These are phyloP conservation scores for Albula glossodonta DNA, from an alignment of 2,113 vertebrate species.

Conservation along the genomic window DNA sequence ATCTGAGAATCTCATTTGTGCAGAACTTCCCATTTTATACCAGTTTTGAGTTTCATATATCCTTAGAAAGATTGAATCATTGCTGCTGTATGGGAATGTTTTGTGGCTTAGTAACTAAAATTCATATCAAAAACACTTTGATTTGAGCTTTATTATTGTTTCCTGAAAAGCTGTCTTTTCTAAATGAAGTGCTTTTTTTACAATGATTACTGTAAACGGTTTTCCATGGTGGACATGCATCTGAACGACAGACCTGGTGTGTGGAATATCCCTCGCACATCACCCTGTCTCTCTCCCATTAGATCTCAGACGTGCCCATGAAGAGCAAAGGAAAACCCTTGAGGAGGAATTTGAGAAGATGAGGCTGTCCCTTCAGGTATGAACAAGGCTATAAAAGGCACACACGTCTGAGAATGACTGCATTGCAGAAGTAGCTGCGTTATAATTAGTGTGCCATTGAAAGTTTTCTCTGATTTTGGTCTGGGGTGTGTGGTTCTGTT, in stretches of 20 bases:
- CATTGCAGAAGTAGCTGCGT: too few species aligned
- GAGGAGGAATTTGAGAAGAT: slow-evolving; percentile 90
- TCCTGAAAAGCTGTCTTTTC: too few species aligned
- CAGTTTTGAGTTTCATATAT: too few species aligned
- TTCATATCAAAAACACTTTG: too few species aligned
- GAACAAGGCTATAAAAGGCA: neutral
- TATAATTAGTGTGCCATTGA: neutral
- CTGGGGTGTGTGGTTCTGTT: neutral
- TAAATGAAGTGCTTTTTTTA: too few species aligned
- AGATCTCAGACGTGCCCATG: slow-evolving; percentile 87
- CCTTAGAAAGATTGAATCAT: too few species aligned
- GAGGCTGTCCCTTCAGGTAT: slow-evolving; percentile 87
- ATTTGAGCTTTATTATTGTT: too few species aligned
- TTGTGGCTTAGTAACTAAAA: too few species aligned
- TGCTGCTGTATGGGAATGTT: too few species aligned
- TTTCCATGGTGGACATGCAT: neutral
- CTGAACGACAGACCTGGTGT: neutral
- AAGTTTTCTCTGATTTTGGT: slow-evolving; percentile 13
- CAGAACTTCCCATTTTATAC: too few species aligned
- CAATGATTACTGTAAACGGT: too few species aligned
- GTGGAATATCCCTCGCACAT: neutral
- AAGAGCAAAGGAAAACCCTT: slow-evolving; percentile 84
- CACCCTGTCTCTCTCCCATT: slow-evolving; percentile 36
- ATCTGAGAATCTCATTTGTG: too few species aligned
- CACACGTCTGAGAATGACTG: neutral